Evolutionary conservation across 2,888 invertebrate species (phyloP), one percentile per base, ranked within the genome.

Genomic region (Neocrepidodera transversa): DNA sequence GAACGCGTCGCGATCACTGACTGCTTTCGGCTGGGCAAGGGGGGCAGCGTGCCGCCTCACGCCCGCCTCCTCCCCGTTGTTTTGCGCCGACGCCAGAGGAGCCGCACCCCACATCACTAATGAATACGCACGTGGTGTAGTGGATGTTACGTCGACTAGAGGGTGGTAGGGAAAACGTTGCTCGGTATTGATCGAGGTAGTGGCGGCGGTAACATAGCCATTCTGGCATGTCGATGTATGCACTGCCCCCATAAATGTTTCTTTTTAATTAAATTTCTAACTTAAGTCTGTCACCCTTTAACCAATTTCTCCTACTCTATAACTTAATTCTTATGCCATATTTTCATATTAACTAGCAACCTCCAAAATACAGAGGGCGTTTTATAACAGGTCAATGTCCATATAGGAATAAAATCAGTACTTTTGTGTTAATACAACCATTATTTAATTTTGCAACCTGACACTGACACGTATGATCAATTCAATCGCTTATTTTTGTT

Each of bases 31-130:
- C 38, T 56, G 50, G 55, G 36, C 43, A 45, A 26, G 49, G 42
- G 45, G 35, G 52, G 59, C 47, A 47, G 23, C 35, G 42, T 16
- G 30, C 49, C 63, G 63, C 63, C 60, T 48, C 59, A 62, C 65
- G 60, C 63, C 70, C 76, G 79, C 74, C 78, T 77, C 76, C 78
- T 78, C 79, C 78, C 78, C 75, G 78, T 80, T 79, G 67, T 62
- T 71, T 70, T 72, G 78, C 77, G 81, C 78, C 82, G 72, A 72
- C 80, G 81, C 79, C 74, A 78, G 78, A 68, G 78, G 68, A 73
- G 79, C 82, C 78, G 76, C 76, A 74, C 78, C 79, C 79, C 76
- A 75, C 78, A 78, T 79, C 77, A 78, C 78, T 78, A 78, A 78
- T 79, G 78, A 74, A 78, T 76, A 78, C 76, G 74, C 77, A 77